Evolutionary conservation across 2,113 vertebrate species (phyloP), one percentile per base, ranked within the genome.

Genomic region (Vimba vimba): DNA sequence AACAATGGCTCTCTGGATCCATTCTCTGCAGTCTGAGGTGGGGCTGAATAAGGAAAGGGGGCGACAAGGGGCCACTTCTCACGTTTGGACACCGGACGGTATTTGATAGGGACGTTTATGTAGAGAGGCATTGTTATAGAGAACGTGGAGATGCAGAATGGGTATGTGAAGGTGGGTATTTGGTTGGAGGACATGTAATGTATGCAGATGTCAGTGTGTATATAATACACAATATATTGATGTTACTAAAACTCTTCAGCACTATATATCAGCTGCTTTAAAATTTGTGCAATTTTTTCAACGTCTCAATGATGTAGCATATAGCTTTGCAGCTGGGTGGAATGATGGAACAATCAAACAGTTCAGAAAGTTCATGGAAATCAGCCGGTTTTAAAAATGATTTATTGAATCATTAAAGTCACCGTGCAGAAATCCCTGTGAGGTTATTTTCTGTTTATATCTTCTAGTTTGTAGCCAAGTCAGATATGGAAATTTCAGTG

Each of bases 1-100:
- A 86, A 93, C 90, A 93, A 93, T 87, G 86, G 83, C 84, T 71
- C 45, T 90, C 86, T 90, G 77, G 25, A 81, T 87, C 43, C 23
- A 85, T 89, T 89, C 78, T 78, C 68, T 80, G 36, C 81, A 33
- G 83, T 91, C 88, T 87, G 64, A 85, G 76, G 85, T 86, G 88
- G 84, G 86, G 86, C 86, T 87, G 87, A 79, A 77, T 81, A 84
- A 83, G 82, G 74, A 86, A 62, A 69, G 47, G 50, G 81, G 27
- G 25, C 6, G 71, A 45, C 83, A 76, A 83, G 79, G n/a, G 87
- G 23, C 45, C 27, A 64, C 19, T 86, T 86, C 76, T 88, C 76
- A 82, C 69, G 21, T 86, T 55, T 52, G 77, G 71, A 9, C 60
- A 73, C 68, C 52, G 68, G 33, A 60, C 75, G 78, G 57, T 79